Evolutionary conservation across 2,888 invertebrate species (phyloP), one percentile per base, ranked within the genome.

Genomic region (Noctua pronuba): DNA sequence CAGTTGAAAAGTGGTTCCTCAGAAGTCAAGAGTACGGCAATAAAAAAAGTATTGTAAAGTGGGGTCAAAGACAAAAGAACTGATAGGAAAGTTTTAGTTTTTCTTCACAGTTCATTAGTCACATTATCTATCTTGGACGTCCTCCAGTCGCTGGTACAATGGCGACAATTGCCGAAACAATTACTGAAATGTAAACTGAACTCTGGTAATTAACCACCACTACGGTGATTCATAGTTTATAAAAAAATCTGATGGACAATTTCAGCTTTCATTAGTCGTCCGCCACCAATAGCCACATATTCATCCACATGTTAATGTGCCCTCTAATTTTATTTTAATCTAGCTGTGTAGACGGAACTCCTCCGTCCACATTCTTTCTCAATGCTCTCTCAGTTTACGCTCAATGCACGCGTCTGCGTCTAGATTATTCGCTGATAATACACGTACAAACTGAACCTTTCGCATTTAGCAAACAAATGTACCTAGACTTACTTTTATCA

Each of bases 351-450:
- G 75, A 73, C 78, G 62, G 74, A 71, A 49, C 79, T 84, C 58
- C 73, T 78, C 62, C 78, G 84, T 77, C 78, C 64, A 79, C 85
- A 88, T 88, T 88, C 79, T 81, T 87, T 80, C 52, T 67, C 75
- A 52, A 67, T 77, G 41, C 72, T 85, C 76, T 84, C 71, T 65
- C 73, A 75, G 65, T 81, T 88, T 71, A 83, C 86, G 86, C 81
- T 84, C 71, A 55, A 73, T 81, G 82, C 80, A 73, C 88, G 74
- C 76, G 71, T 83, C 60, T 65, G 64, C 74, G 67, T 68, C 86
- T 86, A 85, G 86, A 88, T 81, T 79, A 69, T 89, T 90, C 86
- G 80, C 68, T 78, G 81, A 83, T 81, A 82, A 82, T 75, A 80
- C 73, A 71, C 75, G 83, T 72, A 72, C 60, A 58, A 58, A 60